Evolutionary conservation across 2,888 invertebrate species (phyloP).

Genomic region (Listrodromus nycthemerus): DNA sequence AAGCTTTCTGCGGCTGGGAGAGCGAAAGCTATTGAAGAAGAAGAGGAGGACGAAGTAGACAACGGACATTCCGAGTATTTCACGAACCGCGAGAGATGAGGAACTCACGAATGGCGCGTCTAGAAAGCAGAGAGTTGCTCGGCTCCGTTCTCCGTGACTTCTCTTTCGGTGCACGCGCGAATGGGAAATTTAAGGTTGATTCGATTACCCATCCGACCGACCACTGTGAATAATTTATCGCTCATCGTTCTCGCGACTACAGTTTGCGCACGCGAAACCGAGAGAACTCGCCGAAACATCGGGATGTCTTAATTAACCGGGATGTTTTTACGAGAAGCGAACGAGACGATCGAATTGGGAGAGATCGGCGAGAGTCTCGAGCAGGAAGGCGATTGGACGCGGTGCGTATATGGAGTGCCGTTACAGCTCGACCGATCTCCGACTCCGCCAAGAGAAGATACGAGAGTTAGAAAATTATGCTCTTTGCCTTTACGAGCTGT

Average conservation of each 20-base stretch:
- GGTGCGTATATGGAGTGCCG: conserved; percentile 50
- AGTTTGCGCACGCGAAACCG: neutral
- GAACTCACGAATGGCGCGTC: conserved; percentile 3
- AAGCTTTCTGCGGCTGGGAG: neutral
- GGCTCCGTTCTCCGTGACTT: conserved; percentile 20
- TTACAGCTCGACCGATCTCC: conserved; percentile 27
- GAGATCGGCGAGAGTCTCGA: neutral
- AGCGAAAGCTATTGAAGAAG: conserved; percentile 1
- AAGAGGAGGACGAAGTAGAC: neutral
- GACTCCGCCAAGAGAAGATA: conserved; percentile 17
- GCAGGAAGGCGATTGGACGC: conserved; percentile 50
- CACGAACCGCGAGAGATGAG: neutral
- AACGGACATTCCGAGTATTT: neutral
- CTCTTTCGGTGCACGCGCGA: neutral
- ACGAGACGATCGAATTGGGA: conserved; percentile 65
- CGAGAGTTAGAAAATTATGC: conserved; percentile 61
- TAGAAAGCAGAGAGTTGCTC: conserved; percentile 1
- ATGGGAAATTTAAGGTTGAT: conserved; percentile 19
- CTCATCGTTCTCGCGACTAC: conserved; percentile 17
- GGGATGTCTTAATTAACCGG: conserved; percentile 73
- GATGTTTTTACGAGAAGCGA: conserved; percentile 71
- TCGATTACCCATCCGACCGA: conserved; percentile 26
- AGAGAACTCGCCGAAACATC: conserved; percentile 22
- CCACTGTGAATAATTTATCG: conserved; percentile 66
- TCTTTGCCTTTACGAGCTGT: conserved; percentile 75